Base-by-base conservation (phyloP, 2,797 vertebrate genomes). In the Coregonus suidteri region DNA sequence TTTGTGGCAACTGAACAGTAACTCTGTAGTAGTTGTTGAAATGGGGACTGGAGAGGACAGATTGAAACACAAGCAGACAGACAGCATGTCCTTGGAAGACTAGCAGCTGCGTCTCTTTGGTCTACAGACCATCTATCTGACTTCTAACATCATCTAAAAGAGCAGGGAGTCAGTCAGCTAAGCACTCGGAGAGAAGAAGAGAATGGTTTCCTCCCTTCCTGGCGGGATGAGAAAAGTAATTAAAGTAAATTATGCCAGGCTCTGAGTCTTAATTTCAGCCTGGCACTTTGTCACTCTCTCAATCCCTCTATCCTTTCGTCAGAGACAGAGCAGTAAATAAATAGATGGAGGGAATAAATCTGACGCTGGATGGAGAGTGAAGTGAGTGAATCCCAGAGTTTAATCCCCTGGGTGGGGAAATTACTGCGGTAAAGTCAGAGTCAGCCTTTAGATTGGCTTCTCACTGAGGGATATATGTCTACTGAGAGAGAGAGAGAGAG, bases 341-440 rank as follows among this genome's bases (percentile, higher is more conserved):
- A 62, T 81, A 31, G 54, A 20, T 54, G 4, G 11, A n/a, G 68
- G 18, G 37, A 34, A 71, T 67, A 59, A 75, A 75, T 81, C 68
- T 72, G 51, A 18, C 35, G 30, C 41, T 53, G 18, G 16, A 35
- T n/a, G 3, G 59, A 64, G 66, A 68, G 66, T 18, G 5, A 34
- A 37, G 6, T 25, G 9, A 53, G 65, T 37, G 54, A 35, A 15
- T 68, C 66, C 31, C 4, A 18, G 47, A 34, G 51, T 73, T 67
- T 59, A 74, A 81, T 75, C 67, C 76, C 59, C n/a, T 16, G 37
- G 66, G 66, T 30, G 54, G 35, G 59, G 59, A 51, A 81, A 81
- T 81, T 34, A 54, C 65, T 73, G 59, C 52, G 11, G 53, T 69
- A n/a, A 73, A 35, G 54, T 70, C 53, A 77, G 14, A 15, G 18